Base-by-base conservation (phyloP, 1,140 invertebrate species). In the Periplaneta americana region DNA sequence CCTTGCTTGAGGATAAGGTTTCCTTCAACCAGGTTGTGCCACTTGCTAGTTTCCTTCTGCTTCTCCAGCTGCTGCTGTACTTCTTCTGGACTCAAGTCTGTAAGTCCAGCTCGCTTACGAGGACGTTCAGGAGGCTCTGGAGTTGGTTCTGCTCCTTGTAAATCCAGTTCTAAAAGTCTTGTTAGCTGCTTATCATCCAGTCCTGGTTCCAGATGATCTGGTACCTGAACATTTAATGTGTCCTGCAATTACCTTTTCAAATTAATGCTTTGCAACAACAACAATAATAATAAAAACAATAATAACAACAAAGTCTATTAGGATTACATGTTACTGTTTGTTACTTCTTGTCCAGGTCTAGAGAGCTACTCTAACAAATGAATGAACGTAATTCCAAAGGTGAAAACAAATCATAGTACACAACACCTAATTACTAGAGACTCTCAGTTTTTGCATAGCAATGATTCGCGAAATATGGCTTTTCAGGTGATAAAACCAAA, bases 1-100 rank as follows among this genome's bases (percentile, higher is more conserved):
- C 98, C 98, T 87, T 98, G 95, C 88, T 99, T 99, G 15, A 99
- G 86, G 82, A 99, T 99, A 17, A 99, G 90, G 87, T 99, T 95
- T 36, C 94, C 93, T 79, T 96, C 93, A 22, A 98, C 97, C 87
- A 98, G 97, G 76, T 90, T 89, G 86, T 98, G 93, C 93, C 95
- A 99, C 85, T 93, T 93, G 87, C 94, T 97, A 80, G 91, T 92
- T 80, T 89, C 89, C 83, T 92, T 92, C 89, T 99, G 98, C 74
- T 91, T 89, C 85, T 95, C 93, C n/a, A 99, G 87, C 80, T 87
- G 85, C 78, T 86, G 81, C 78, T 81, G 57, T 10, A 80, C 57
- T 33, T 83, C 81, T 75, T 92, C 91, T 0, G 89, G 86, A 35
- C 88, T 91, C 8, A 94, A 79, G 82, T 91, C 89, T 6, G 88